Evolutionary conservation across 2,888 invertebrate genomes (phyloP).

Genomic region (Noctua pronuba): DNA sequence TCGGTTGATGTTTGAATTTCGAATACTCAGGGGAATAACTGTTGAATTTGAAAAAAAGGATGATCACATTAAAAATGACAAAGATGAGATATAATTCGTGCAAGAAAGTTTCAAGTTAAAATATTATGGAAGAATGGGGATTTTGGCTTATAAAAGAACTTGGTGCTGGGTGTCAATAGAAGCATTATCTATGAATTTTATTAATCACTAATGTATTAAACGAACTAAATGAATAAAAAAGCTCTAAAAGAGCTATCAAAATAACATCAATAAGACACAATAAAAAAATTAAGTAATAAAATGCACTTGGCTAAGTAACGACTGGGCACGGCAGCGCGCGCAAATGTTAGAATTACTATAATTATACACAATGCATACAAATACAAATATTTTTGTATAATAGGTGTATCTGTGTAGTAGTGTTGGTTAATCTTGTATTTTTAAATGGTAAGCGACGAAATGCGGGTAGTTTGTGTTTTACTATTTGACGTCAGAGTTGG

Average conservation of each 20-base stretch:
- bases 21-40: not conserved
- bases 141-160: not conserved
- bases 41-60: not conserved
- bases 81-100: constrained; percentile 19
- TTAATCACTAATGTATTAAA: constrained; percentile 6
- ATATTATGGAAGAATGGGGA: not conserved
- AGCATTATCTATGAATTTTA: not conserved
- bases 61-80: not conserved
- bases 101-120: not conserved
- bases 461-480: constrained; percentile 39
- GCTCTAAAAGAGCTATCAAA: constrained; percentile 41
- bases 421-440: constrained; percentile 86
- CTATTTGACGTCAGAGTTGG: constrained; percentile 25
- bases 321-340: constrained; percentile 84
- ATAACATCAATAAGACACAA: constrained; percentile 52
- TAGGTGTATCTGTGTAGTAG: constrained; percentile 89
- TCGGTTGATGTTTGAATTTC: constrained; percentile 47
- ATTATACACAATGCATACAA: constrained; percentile 87
- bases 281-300: constrained; percentile 42
- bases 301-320: constrained; percentile 63
- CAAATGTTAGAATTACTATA: constrained; percentile 80
- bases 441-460: constrained; percentile 68
- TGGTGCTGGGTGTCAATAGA: constrained; percentile 1
- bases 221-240: not conserved
- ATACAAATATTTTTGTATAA: constrained; percentile 89